Percentiles rank a stretch among this genome's conserved stretches.
These are phyloP conservation scores for Ictalurus punctatus DNA, from an alignment of 2,113 vertebrate genomes.

Conservation along the genomic window DNA sequence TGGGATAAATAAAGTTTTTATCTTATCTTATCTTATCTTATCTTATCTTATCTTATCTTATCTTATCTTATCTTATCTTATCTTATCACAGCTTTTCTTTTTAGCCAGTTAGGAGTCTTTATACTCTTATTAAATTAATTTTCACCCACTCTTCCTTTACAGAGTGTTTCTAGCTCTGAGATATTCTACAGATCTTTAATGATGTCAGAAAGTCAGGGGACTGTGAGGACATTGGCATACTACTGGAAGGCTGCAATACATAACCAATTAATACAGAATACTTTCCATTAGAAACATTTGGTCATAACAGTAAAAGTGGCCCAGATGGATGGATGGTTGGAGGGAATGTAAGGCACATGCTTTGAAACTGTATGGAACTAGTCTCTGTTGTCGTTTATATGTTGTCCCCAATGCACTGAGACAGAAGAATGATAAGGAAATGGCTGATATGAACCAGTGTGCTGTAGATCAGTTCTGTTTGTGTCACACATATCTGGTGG, in stretches of 20 bases:
- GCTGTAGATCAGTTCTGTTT: not conserved
- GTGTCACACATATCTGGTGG: not conserved
- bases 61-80: no score
- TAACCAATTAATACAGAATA: not conserved
- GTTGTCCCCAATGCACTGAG: not conserved
- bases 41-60: no score
- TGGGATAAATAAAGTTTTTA: no score
- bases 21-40: no score
- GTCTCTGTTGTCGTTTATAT: not conserved
- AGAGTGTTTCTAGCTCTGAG: not conserved
- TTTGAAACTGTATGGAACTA: not conserved
- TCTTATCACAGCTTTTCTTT: no score
- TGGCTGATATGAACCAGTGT: not conserved
- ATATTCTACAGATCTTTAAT: not conserved
- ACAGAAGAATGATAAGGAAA: not conserved
- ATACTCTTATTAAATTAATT: not conserved
- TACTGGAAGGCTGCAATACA: not conserved
- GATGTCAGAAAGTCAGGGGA: not conserved
- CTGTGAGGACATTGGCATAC: not conserved
- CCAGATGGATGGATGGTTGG: not conserved
- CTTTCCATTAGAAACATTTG: not conserved
- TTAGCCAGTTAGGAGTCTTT: not conserved
- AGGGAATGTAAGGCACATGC: not conserved
- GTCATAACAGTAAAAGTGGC: not conserved
- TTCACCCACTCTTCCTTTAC: not conserved